Percentiles rank a stretch among this genome's conserved stretches.
These are phyloP conservation scores for Pecten maximus DNA, from an alignment of 2,888 invertebrate species.

Conservation along the genomic window DNA sequence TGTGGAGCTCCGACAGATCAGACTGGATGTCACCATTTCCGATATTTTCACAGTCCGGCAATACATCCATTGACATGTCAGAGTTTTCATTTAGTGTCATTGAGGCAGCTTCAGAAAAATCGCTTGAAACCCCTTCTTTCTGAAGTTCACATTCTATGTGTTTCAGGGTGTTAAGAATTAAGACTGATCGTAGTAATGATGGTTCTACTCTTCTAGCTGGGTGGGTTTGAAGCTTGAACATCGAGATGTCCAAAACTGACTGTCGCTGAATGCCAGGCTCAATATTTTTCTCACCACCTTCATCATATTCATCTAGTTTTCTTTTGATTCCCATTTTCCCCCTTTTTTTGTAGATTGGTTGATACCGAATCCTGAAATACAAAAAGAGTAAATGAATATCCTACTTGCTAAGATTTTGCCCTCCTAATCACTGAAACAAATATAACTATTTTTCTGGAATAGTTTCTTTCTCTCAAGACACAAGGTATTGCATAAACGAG, in stretches of 20 bases:
- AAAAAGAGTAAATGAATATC: neutral
- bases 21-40: slow-evolving; percentile 52
- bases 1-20: slow-evolving; percentile 39
- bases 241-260: slow-evolving; percentile 94
- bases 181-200: slow-evolving; percentile 93
- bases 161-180: slow-evolving; percentile 95
- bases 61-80: slow-evolving; percentile 63
- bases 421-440: too few relatives aligned
- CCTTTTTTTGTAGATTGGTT: slow-evolving; percentile 23
- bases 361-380: slow-evolving; percentile 26
- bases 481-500: neutral
- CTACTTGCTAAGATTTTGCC: too few relatives aligned
- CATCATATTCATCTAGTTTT: slow-evolving; percentile 63
- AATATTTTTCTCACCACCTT: slow-evolving; percentile 45
- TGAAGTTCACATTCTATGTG: slow-evolving; percentile 93
- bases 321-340: slow-evolving; percentile 68
- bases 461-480: neutral
- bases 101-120: slow-evolving; percentile 56
- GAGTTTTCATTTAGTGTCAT: slow-evolving; percentile 62
- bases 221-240: slow-evolving; percentile 92
- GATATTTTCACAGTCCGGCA: slow-evolving; percentile 58
- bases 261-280: slow-evolving; percentile 84
- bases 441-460: neutral
- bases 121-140: slow-evolving; percentile 82
- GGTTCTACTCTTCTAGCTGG: slow-evolving; percentile 87